These are phyloP conservation scores for Cephalotes varians DNA, from an alignment of 2,888 invertebrate species.

Conservation along the genomic window DNA sequence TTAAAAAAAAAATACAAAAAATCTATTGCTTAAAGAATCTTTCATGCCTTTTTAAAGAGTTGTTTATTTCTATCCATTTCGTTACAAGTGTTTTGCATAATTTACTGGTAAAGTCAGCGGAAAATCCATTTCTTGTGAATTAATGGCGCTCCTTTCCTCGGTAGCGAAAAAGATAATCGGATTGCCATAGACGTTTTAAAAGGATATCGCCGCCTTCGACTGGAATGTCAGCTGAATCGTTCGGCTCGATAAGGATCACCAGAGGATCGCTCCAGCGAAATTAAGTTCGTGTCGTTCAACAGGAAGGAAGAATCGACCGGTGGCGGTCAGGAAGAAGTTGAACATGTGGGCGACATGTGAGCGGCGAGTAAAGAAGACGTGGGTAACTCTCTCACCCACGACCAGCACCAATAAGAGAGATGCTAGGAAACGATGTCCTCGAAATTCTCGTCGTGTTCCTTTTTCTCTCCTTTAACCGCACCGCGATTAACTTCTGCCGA, in stretches of 20 bases:
- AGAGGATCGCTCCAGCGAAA: slow-evolving; percentile 17
- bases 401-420: slow-evolving; percentile 43
- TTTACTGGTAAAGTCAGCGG: neutral
- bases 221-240: slow-evolving; percentile 31
- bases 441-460: slow-evolving; percentile 72
- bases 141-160: slow-evolving; percentile 15
- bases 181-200: slow-evolving; percentile 32
- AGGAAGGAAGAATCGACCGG: neutral
- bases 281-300: slow-evolving; percentile 36
- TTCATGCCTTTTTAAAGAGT: neutral
- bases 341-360: slow-evolving; percentile 50
- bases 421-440: slow-evolving; percentile 60
- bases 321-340: slow-evolving; percentile 29
- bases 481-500: slow-evolving; percentile 68
- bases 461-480: neutral
- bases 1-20: neutral
- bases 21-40: neutral
- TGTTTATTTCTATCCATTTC: neutral
- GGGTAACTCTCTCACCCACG: slow-evolving; percentile 22
- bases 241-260: slow-evolving; percentile 42
- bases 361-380: slow-evolving; percentile 33
- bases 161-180: slow-evolving; percentile 17
- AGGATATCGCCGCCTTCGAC: slow-evolving; percentile 35
- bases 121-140: slow-evolving; percentile 7
- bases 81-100: neutral